Evolutionary conservation across 2,888 invertebrate genomes (phyloP), one percentile per base, ranked within the genome.

Genomic region (Diploptera punctata): DNA sequence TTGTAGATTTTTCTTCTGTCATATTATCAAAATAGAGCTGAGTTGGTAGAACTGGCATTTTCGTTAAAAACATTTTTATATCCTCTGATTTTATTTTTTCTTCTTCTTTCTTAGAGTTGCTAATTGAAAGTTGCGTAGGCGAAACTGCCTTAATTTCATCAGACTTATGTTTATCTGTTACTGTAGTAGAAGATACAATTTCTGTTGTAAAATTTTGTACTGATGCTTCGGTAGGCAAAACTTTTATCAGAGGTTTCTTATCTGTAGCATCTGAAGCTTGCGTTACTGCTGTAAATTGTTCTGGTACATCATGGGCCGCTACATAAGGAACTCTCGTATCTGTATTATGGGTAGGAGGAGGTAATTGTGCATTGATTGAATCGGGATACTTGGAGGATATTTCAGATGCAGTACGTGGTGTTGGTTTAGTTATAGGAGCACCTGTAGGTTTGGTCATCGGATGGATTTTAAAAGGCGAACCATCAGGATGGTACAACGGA

Each of bases 401-500:
- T 19, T 21, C 82, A 19, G 67, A 19, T 61, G 67, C 21, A 18
- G 67, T 13, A 21, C 19, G 18, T 62, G 24, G 1, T 18, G 43
- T 57, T 67, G 21, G 9, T 62, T 60, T 16, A 47, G 68, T 47
- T 26, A 54, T 67, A 26, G 18, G 16, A 4, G 16, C 2, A 21
- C 26, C 47, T 29, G 62, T 24, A 21, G 24, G 1, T 33, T 19
- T 24, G 24, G 31, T 49, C 10, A 47, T 26, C 1, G 60, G 9
- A 31, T 52, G 21, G 13, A 74, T 71, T 75, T 76, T 74, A 84
- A 85, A 47, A 85, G 78, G 5, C 86, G 86, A 82, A 19, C 67
- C 33, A 57, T 73, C 57, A 26, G 74, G 76, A 72, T 76, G 77
- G 74, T 84, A 85, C 44, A 85, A 78, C 4, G 86, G 86, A 82